Evolutionary conservation across 2,888 invertebrate species (phyloP), one percentile per base, ranked within the genome.

Genomic region (Nemoura dubitans): DNA sequence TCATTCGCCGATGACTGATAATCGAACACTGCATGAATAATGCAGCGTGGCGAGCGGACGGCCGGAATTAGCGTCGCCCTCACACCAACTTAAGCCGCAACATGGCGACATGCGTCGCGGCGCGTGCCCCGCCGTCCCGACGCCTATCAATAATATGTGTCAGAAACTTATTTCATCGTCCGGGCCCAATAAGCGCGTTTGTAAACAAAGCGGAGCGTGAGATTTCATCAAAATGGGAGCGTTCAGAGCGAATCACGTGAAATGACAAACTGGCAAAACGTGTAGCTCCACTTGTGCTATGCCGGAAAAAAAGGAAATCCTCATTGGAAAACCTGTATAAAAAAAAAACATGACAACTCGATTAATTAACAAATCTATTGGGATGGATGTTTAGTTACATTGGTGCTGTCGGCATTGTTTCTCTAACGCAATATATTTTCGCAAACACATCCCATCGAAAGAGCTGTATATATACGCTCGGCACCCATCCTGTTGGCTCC

Each of bases 1-100:
- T 59, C 59, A 59, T 59, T 59, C 59, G 59, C 21, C n/a, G 59
- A 59, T 59, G 59, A 59, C 59, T 59, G 59, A 59, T 59, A 59
- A 59, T 59, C 59, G 59, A 59, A 59, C 59, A n/a, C n/a, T n/a
- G 59, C 59, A 21, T 59, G 59, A 59, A 59, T 59, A 59, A 59
- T 59, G 59, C 59, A 59, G 10, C 14, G 59, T n/a, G n/a, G n/a
- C n/a, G n/a, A n/a, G 21, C 21, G 1, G 59, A 14, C 59, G 59
- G 59, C 16, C 59, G 59, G 59, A 59, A 59, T 59, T 59, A 59
- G 59, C 59, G 59, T 21, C 59, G 21, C 59, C 59, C 59, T 21
- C 2, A 59, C 59, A 21, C 59, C 59, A 36, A 21, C 59, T 59
- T 59, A 59, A 59, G 59, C 59, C 59, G 21, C 59, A 59, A 59